Evolutionary conservation across 2,113 vertebrate genomes (phyloP), one percentile per base, ranked within the genome.

Genomic region (Nematolebias whitei): DNA sequence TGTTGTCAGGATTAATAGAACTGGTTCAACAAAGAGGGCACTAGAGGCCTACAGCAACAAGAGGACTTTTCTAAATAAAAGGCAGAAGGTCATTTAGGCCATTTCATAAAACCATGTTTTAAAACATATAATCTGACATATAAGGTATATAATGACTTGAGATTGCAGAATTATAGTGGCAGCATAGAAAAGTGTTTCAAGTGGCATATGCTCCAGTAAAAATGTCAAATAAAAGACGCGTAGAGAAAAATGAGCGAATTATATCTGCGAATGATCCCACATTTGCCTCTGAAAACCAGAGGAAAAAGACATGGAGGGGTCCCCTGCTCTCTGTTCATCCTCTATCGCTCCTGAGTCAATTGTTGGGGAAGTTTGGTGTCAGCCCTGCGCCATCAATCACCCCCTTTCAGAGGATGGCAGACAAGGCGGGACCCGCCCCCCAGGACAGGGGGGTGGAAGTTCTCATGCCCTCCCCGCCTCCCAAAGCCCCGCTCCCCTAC

Each of bases 391-490:
- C 92, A 94, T 94, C 92, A 94, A 93, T 94, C 92, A 93, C 90
- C 81, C 76, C 85, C 79, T 92, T 94, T 93, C 90, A 93, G 91
- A 91, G 89, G 85, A 86, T 85, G 85, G 89, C 88, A 92, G 91
- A 93, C 92, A 93, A 92, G 88, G 90, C 74, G 78, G 87, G 90
- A 92, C 89, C 90, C 91, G 91, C 93, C 93, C 87, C 88, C 78
- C 74, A 87, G 86, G 90, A 90, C 86, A 87, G 87, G 89, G 90
- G 90, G 92, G 91, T 90, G 87, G 86, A 87, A 87, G 92, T 93
- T 94, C 92, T 93, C 92, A 93, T 94, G 92, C 91, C 92, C 92
- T 93, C 90, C 92, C 92, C 88, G 88, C 90, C 88, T 91, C 86
- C 86, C 68, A 63, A 80, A 89, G 88, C 87, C 91, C 88, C 52